Base-by-base conservation (phyloP, 2,888 invertebrate species). In the Tiliacea aurago region DNA sequence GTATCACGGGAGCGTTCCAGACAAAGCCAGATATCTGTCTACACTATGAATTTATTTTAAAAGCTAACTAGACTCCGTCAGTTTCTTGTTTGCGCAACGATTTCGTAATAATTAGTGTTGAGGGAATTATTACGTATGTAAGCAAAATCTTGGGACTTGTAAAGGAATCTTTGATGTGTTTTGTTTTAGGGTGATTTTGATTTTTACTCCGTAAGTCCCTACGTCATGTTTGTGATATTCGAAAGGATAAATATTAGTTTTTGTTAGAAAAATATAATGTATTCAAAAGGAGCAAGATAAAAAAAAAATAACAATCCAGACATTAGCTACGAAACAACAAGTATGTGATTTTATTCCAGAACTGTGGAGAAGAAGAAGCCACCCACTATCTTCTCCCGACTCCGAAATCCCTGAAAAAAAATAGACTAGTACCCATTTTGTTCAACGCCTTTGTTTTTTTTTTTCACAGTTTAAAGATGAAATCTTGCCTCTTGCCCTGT, bases 1-100 rank as follows among this genome's bases (percentile, higher is more conserved):
- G 89, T 88, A 80, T 63, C 65, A 70, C 66, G 67, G 71, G 70
- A 83, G 76, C 65, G 74, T 81, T 72, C 69, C 85, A 86, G 85
- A 85, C 84, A 88, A 84, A 84, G 80, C 81, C 81, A 79, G 86
- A 89, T 89, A 88, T 87, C 86, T 88, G 89, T 88, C 87, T 89
- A 80, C 89, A 88, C 89, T 89, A 87, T 88, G 87, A 88, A 90
- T 90, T 89, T 89, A 87, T 89, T 90, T 89, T 85, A 85, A 86
- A 88, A 84, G 75, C 80, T 83, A 86, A 83, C 74, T 79, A 86
- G 66, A 56, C 65, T 56, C 66, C 66, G 82, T 82, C 74, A 73
- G 74, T 74, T 71, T 79, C 80, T 87, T 83, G 84, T 84, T 84
- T 78, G 76, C 64, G 59, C 78, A 65, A 81, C 74, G 55, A 84